These are phyloP conservation scores for Zosterops japonicus DNA, from an alignment of 2,113 vertebrate genomes.

Conservation along the genomic window DNA sequence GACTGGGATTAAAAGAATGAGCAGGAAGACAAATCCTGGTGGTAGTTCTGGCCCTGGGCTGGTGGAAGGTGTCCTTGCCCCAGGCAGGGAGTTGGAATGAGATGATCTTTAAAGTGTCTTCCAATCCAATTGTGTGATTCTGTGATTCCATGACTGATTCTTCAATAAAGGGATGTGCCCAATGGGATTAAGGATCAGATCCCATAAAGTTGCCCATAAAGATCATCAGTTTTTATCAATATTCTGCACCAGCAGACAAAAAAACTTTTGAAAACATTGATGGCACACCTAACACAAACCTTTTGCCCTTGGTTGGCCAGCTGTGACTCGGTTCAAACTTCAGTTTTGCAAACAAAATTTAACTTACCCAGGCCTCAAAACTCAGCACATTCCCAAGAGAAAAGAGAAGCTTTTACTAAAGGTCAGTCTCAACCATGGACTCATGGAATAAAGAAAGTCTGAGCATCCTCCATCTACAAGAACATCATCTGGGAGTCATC, in stretches of 20 bases:
- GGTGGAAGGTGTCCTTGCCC: not conserved
- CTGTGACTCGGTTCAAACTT: not conserved
- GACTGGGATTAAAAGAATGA: not conserved
- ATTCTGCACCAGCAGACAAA: not conserved
- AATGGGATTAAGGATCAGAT: not conserved
- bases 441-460: not conserved
- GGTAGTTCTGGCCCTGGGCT: not conserved
- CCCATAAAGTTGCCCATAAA: not conserved
- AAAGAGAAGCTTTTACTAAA: not conserved
- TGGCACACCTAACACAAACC: not conserved
- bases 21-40: not conserved
- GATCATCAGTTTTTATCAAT: not conserved
- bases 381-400: not conserved
- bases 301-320: not conserved
- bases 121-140: not conserved
- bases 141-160: not conserved
- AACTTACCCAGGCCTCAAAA: not conserved
- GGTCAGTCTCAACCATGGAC: not conserved
- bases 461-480: not conserved
- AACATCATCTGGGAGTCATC: not conserved
- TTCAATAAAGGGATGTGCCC: not conserved
- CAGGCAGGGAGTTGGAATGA: not conserved
- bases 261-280: not conserved
- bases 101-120: not conserved
- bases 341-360: not conserved